Evolutionary conservation across 2,888 invertebrate species (phyloP), one percentile per base, ranked within the genome.

Genomic region (Drosophila ustulata): DNA sequence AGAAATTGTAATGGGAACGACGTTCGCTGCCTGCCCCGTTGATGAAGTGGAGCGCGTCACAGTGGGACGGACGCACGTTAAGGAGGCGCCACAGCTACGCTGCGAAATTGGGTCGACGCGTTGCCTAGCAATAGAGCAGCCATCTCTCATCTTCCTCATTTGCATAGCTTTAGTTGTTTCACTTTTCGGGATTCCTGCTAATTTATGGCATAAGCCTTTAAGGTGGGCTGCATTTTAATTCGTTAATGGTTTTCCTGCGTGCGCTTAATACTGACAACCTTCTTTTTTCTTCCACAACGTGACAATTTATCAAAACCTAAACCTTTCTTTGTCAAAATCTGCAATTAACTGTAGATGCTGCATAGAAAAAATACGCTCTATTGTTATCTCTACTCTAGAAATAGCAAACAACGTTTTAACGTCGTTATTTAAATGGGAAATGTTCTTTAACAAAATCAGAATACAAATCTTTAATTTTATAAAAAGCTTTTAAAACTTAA

Each of bases 41-140:
- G 71, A 56, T 66, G 70, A 76, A 78, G 59, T 78, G 66, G 79
- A 65, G 75, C 69, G 78, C 47, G 53, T 37, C 53, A 76, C 78
- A 78, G 75, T 76, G 65, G 70, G 57, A 53, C 34, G 9, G 32
- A 25, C 62, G 47, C 45, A 45, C 23, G 37, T 37, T 37, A n/a
- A 49, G 8, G 45, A 53, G 55, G 39, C 30, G 30, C 39, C 46
- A 52, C 18, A 23, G 45, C n/a, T 30, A 46, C 9, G 30, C 11
- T 53, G 49, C 13, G 13, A 45, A 59, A 59, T 59, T 47, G 26
- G 66, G 62, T 52, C 50, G 61, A 3, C 28, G 50, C 37, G 25
- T 18, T 32, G 37, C 64, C 32, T 51, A 28, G 45, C 46, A 9
- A 8, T 43, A 11, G 13, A 62, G 28, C 13, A 25, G 9, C 6